These are phyloP conservation scores for Idaea aversata DNA, from an alignment of 2,888 invertebrate species.

Conservation along the genomic window DNA sequence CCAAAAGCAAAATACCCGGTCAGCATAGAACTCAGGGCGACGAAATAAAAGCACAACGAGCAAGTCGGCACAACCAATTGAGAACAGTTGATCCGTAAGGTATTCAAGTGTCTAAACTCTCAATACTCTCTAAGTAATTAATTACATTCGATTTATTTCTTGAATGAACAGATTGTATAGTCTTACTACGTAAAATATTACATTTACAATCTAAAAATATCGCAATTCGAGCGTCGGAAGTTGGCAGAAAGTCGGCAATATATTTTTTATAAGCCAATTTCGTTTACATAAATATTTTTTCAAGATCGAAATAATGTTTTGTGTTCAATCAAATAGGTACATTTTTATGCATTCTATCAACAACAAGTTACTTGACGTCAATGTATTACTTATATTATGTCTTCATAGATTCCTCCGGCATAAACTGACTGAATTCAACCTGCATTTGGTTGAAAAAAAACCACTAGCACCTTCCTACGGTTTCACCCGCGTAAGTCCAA, in stretches of 20 bases:
- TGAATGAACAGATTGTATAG: neutral
- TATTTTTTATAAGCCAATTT: conserved; percentile 1
- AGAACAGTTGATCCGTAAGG: no score
- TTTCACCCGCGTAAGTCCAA: neutral
- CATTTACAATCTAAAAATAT: neutral
- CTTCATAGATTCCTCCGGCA: neutral
- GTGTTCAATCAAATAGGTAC: neutral
- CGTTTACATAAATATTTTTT: neutral
- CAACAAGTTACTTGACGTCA: neutral
- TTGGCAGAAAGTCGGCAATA: neutral
- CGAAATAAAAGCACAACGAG: no score
- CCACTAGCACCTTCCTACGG: neutral
- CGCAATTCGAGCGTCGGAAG: neutral
- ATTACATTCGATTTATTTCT: neutral
- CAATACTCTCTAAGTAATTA: neutral
- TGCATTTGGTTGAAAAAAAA: neutral
- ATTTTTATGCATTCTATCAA: neutral
- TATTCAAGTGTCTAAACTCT: neutral
- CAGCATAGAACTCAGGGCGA: no score
- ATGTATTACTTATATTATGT: no score
- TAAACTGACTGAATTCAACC: neutral
- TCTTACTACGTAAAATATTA: neutral
- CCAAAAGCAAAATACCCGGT: no score
- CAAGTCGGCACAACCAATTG: no score
- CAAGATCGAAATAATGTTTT: neutral